Base-by-base conservation (phyloP, 2,888 invertebrate genomes). In the Stenoptilia bipunctidactyla region DNA sequence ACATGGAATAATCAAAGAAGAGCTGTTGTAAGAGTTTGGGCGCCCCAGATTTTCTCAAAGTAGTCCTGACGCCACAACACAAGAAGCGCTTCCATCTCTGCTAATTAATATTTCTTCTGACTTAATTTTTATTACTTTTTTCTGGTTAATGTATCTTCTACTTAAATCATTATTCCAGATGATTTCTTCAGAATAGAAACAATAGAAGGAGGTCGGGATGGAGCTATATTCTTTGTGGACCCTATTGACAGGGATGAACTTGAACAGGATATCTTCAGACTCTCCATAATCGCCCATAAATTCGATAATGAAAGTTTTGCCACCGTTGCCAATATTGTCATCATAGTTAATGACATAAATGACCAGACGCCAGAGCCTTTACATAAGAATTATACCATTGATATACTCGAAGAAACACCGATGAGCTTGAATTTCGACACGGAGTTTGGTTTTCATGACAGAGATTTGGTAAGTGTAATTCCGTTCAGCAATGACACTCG, bases 311-410 rank as follows among this genome's bases (percentile, higher is more conserved):
- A 53, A 14, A 52, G 62, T 0, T 77, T 69, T 46, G 55, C 55
- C 6, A 74, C 73, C 0, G 48, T 50, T 1, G 58, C 68, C 8
- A 48, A 57, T 1, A 66, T 85, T 0, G 75, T 77, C 10, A 73
- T 87, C 38, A 84, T 86, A 41, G 73, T 85, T 1, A 68, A 85
- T 37, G 86, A 85, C 46, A 71, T 89, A 15, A 92, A 93, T 58
- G 90, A 93, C 58, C 87, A 92, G 54, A 55, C 53, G 10, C 92
- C 92, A 0, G 52, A 56, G 48, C 85, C 88, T 0, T 52, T 72
- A 10, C 55, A 69, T 0, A 14, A 49, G 0, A 65, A 63, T 3
- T 74, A 79, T 43, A 42, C 37, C 4, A 61, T 86, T 3, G 43
- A 49, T 1, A 85, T 89, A 33, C 51, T 62, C 9, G 90, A 89